Conservation (phyloP, 2,888 invertebrate genomes). For the Panopea generosa region DNA sequence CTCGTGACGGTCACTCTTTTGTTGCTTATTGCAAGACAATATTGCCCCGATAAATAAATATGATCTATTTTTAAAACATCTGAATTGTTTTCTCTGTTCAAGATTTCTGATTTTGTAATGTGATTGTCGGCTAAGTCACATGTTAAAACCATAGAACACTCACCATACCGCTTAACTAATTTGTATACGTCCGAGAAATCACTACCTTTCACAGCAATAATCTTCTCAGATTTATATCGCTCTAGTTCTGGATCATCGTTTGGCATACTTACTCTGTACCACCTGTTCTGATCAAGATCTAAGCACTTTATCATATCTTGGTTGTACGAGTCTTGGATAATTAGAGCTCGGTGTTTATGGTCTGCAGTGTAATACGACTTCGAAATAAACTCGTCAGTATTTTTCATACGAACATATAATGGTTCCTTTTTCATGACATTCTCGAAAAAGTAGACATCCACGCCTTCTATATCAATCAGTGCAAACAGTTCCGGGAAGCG, state of each 20-base stretch:
- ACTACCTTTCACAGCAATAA: no score
- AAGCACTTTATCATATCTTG: background rate
- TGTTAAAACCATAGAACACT: background rate
- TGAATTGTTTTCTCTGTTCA: no score
- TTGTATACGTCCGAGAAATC: no score
- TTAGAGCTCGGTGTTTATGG: background rate
- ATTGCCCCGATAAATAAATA: no score
- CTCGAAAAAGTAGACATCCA: background rate
- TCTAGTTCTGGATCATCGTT: background rate
- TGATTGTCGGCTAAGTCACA: no score
- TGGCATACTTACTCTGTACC: constrained; percentile 1
- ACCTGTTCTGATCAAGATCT: background rate
- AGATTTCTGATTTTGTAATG: no score
- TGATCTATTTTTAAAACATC: no score
- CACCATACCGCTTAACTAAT: no score
- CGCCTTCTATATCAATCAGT: constrained; percentile 11
- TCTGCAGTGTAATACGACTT: background rate
- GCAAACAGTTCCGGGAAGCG: constrained; percentile 1
- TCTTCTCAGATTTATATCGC: no score
- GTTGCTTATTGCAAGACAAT: no score
- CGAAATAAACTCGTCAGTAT: background rate
- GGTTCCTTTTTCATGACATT: constrained; percentile 11
- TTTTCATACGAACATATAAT: background rate
- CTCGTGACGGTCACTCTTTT: no score
- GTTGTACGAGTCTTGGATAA: background rate